These are phyloP conservation scores for Brachionus angularis DNA, from an alignment of 1,140 invertebrate genomes.

Conservation along the genomic window DNA sequence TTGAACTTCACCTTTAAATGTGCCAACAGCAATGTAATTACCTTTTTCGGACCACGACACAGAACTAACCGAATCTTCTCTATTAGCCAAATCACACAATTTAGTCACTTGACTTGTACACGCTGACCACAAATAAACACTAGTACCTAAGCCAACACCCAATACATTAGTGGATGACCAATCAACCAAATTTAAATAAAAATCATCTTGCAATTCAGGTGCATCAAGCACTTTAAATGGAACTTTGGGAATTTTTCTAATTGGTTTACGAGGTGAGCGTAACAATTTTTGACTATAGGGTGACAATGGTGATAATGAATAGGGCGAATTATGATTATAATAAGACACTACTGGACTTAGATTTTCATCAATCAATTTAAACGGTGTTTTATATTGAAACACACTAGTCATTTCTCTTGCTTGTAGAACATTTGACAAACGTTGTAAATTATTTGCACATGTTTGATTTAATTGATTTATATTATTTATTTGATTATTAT, in stretches of 20 bases:
- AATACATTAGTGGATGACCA: constrained; percentile 99
- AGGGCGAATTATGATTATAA: constrained; percentile 32
- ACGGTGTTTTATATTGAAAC: constrained; percentile 39
- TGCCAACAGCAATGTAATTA: constrained; percentile 91
- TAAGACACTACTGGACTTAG: background rate
- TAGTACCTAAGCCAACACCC: constrained; percentile 93
- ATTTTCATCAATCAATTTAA: constrained; percentile 34
- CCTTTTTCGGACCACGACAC: constrained; percentile 98
- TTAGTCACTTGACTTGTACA: constrained; percentile 96
- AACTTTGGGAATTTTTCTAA: constrained; percentile 89
- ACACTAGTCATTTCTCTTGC: background rate
- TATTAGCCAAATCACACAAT: constrained; percentile 86
- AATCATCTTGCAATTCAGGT: constrained; percentile 97
- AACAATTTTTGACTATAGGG: constrained; percentile 89
- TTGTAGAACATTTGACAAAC: background rate
- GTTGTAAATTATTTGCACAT: too few species aligned
- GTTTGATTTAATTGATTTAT: too few species aligned
- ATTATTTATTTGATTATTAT: too few species aligned
- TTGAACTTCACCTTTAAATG: constrained; percentile 90
- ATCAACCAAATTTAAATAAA: constrained; percentile 96
- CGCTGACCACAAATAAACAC: constrained; percentile 98
- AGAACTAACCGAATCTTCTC: constrained; percentile 91
- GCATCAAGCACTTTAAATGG: constrained; percentile 97
- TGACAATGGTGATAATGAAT: constrained; percentile 63
- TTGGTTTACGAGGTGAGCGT: constrained; percentile 78